phyloP scores from a whole-genome alignment of 2,797 vertebrate genomes.

The Muscicapa comitata region DNA sequence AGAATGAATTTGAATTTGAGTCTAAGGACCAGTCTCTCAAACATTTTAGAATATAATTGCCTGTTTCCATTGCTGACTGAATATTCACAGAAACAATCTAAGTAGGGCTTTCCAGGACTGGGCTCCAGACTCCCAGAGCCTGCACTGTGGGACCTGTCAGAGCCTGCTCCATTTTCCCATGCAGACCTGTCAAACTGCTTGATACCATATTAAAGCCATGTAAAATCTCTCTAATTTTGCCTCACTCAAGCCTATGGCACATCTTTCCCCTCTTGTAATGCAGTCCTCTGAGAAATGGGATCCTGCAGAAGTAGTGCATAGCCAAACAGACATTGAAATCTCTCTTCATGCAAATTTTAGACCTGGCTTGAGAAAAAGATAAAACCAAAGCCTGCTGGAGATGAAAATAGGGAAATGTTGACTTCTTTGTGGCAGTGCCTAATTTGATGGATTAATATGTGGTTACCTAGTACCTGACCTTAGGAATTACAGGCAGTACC shows the following conservation, averaged over 20 bases:
- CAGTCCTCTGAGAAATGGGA: slow-evolving; percentile 2
- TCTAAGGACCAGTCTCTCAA: not conserved
- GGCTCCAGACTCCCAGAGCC: not conserved
- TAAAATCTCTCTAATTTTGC: not conserved
- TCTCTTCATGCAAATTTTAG: slow-evolving; percentile 36
- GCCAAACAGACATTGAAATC: not conserved
- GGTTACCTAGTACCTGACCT: not conserved
- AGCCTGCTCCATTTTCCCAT: not conserved
- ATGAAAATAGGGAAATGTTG: not conserved
- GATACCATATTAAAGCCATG: not conserved
- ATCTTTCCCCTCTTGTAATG: not conserved
- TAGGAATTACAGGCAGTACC: not conserved
- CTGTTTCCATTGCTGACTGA: not conserved
- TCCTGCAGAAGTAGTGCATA: not conserved
- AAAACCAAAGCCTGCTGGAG: slow-evolving; percentile 18
- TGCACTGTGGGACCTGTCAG: not conserved
- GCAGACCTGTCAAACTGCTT: slow-evolving; percentile 29
- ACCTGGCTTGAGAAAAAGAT: not conserved
- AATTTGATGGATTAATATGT: not conserved
- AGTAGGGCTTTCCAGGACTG: not conserved
- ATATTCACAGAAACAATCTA: not conserved
- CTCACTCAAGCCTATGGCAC: not conserved
- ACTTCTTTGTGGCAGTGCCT: not conserved
- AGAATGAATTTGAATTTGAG: not conserved
- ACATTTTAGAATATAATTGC: not conserved